phyloP scores from a whole-genome alignment of 1,140 invertebrate species.

The Drosophila persimilis region DNA sequence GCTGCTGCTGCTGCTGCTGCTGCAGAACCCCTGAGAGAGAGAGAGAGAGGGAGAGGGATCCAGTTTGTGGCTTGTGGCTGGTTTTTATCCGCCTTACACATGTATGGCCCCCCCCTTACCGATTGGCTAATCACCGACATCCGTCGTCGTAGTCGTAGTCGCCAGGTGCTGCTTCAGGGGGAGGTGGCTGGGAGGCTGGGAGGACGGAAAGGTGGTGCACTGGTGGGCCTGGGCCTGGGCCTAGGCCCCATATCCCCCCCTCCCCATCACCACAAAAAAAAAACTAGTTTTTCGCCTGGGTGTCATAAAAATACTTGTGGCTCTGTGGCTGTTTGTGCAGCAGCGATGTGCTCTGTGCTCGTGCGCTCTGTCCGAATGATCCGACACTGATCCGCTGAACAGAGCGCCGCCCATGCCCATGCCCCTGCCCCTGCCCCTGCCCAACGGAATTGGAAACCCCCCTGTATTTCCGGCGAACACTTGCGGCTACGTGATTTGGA shows the following conservation, averaged over 20 bases:
- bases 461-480: no score
- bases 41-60: slow-evolving; percentile 4
- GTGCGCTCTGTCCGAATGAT: no score
- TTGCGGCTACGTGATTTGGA: no score
- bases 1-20: neutral
- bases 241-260: neutral
- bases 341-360: no score
- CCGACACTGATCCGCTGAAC: slow-evolving; percentile 23
- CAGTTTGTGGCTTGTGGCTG: slow-evolving; percentile 31
- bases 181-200: neutral
- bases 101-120: slow-evolving; percentile 4
- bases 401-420: slow-evolving; percentile 3
- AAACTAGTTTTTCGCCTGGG: slow-evolving; percentile 56
- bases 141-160: slow-evolving; percentile 20
- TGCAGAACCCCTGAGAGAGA: slow-evolving; percentile 12
- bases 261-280: no score
- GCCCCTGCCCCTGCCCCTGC: no score
- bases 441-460: no score
- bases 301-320: slow-evolving; percentile 68
- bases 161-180: neutral
- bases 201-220: neutral
- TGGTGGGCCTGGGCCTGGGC: slow-evolving; percentile 1
- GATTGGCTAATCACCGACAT: slow-evolving; percentile 71
- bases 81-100: slow-evolving; percentile 34
- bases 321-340: slow-evolving; percentile 22